phyloP scores from a whole-genome alignment of 2,888 invertebrate species.

The Epinotia nisella region DNA sequence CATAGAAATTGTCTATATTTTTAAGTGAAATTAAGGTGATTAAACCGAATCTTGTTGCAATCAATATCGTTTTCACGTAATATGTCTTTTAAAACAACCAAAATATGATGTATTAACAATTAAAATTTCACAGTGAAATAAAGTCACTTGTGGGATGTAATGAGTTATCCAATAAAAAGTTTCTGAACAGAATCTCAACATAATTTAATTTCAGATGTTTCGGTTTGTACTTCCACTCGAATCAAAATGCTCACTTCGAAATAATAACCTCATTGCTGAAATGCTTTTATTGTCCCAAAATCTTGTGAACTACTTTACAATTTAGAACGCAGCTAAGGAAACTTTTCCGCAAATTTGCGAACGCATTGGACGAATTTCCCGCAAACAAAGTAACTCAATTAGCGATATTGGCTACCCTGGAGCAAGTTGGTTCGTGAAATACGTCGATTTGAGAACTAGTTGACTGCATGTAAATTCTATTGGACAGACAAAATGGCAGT shows the following conservation, averaged over 20 bases:
- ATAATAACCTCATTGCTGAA: not conserved
- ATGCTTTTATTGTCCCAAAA: not conserved
- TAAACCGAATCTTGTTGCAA: too few relatives aligned
- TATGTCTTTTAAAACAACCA: not conserved
- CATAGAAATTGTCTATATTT: too few relatives aligned
- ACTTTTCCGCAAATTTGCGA: conserved; percentile 23
- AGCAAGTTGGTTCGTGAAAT: conserved; percentile 34
- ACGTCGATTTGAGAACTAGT: conserved; percentile 30
- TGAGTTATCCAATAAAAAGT: not conserved
- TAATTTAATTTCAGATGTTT: not conserved
- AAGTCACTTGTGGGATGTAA: not conserved
- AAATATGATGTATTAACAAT: not conserved
- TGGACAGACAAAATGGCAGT: not conserved
- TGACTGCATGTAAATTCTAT: conserved; percentile 25
- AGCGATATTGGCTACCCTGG: conserved; percentile 31
- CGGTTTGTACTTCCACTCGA: not conserved
- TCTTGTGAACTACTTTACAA: conserved; percentile 1
- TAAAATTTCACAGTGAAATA: not conserved
- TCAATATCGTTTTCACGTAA: too few relatives aligned
- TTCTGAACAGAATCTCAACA: not conserved
- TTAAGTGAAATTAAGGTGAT: too few relatives aligned
- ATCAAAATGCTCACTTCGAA: not conserved
- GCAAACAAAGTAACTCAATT: conserved; percentile 42
- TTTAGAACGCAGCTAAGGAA: conserved; percentile 14
- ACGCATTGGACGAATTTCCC: conserved; percentile 16